Percentiles rank a stretch among this genome's conserved stretches.
Conservation (phyloP, 2,797 vertebrate species). For the Cynodonichthys magdalenae region DNA sequence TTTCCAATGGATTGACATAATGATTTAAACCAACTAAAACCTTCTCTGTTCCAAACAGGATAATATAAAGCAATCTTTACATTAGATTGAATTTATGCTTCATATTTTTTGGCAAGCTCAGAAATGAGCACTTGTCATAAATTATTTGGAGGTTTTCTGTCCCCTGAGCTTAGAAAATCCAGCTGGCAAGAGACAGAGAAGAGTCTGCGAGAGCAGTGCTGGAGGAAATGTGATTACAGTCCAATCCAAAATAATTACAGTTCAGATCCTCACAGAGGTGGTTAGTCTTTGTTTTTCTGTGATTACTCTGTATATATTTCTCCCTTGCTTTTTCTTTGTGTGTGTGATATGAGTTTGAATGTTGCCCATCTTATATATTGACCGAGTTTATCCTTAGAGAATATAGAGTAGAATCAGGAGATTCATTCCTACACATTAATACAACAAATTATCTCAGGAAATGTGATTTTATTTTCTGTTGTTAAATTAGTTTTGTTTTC, state of each 20-base stretch:
- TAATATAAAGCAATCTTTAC: conserved; percentile 40
- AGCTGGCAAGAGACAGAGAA: conserved; percentile 39
- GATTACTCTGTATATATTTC: neutral
- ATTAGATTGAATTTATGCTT: conserved; percentile 29
- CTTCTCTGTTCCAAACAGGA: conserved; percentile 20
- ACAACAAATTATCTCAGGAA: no score
- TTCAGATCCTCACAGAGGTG: conserved; percentile 16
- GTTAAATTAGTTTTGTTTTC: no score
- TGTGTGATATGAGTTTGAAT: no score
- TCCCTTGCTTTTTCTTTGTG: neutral
- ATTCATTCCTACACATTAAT: neutral
- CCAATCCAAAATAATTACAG: conserved; percentile 29
- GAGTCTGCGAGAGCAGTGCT: conserved; percentile 22
- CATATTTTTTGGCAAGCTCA: conserved; percentile 45
- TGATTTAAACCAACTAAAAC: conserved; percentile 22
- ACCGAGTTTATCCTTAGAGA: no score
- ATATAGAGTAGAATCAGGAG: conserved; percentile 16
- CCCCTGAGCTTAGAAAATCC: conserved; percentile 41
- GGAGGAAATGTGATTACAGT: conserved; percentile 44
- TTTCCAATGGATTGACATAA: conserved; percentile 18
- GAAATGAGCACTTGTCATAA: conserved; percentile 47
- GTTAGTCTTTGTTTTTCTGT: conserved; percentile 15
- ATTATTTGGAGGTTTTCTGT: conserved; percentile 62
- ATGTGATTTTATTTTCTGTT: no score
- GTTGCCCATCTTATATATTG: no score